Percentiles rank a stretch among this genome's conserved stretches.
These are phyloP conservation scores for Stegostoma tigrinum DNA, from an alignment of 2,113 vertebrate species.

Conservation along the genomic window DNA sequence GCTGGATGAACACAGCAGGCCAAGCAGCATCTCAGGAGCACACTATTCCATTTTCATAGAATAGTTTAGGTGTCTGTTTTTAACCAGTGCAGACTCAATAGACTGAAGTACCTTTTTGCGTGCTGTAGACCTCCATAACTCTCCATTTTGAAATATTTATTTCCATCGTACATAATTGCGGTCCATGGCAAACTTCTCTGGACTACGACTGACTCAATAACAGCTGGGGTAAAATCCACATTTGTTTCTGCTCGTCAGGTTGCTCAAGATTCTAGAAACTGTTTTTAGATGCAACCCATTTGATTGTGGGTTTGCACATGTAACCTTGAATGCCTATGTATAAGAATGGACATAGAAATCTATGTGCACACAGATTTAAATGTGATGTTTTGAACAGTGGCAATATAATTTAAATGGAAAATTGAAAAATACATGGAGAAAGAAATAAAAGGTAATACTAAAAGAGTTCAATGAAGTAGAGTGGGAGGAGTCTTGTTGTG, in stretches of 20 bases:
- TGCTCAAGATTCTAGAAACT: not conserved
- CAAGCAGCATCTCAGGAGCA: too few species aligned
- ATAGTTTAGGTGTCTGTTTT: too few species aligned
- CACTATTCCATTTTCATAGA: too few species aligned
- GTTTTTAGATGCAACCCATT: not conserved
- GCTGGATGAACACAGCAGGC: too few species aligned
- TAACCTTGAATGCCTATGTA: not conserved
- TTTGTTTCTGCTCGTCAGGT: not conserved
- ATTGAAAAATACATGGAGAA: not conserved
- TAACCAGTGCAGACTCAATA: too few species aligned
- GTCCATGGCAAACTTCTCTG: not conserved
- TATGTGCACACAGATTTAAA: not conserved
- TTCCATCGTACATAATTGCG: not conserved
- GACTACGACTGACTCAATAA: not conserved
- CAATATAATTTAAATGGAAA: not conserved
- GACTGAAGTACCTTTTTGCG: too few species aligned
- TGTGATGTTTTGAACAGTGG: not conserved
- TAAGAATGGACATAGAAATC: not conserved
- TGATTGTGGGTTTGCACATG: not conserved
- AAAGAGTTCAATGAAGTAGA: not conserved
- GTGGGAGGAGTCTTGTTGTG: not conserved
- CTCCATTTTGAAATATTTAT: not conserved
- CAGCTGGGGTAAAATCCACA: not conserved
- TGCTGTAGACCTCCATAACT: too few species aligned
- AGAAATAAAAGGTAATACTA: not conserved